Base-by-base conservation (phyloP, 2,797 vertebrate genomes). In the Mycteria americana region DNA sequence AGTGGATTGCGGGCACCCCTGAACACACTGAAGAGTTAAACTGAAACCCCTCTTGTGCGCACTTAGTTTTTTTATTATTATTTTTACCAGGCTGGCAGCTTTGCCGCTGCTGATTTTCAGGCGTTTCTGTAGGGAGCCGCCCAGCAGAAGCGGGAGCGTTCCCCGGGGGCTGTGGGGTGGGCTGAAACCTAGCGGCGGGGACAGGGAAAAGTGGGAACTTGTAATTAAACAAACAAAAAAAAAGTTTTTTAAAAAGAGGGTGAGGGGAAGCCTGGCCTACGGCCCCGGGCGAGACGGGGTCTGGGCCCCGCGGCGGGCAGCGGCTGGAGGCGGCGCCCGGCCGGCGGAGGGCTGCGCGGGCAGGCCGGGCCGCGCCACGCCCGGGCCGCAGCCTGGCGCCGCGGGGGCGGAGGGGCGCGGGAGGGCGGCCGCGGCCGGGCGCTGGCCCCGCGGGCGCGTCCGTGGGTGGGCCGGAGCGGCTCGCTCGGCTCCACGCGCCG, bases 221-320 rank as follows among this genome's bases (percentile, higher is more conserved):
- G 16, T 10, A 27, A 11, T 39, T 48, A 8, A n/a, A 30, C 23
- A 64, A 27, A 7, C 10, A 17, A 39, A 28, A 50, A 15, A 33
- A 23, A n/a, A 35, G 11, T 8, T 64, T 54, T 28, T 30, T 7
- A n/a, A 13, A 21, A 22, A 12, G 10, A 6, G 10, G 15, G 16
- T 2, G 4, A 9, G 41, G 14, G 16, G 17, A 6, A 6, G 17
- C 19, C 6, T 37, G 13, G 46, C 41, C 18, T 3, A 1, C 63
- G 33, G 84, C 50, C n/a, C 28, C 7, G 25, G 30, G 25, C 72
- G 3, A 2, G 50, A 2, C n/a, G 22, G 35, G 37, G 1, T 45
- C 24, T 1, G 73, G 2, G 65, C 72, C 70, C 28, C 15, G 41
- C 76, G 41, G 12, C 18, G 46, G 2, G 65, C 2, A 25, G 43